These are phyloP conservation scores for Callyntrura guangdongensis DNA, from an alignment of 2,888 invertebrate species.

Conservation along the genomic window DNA sequence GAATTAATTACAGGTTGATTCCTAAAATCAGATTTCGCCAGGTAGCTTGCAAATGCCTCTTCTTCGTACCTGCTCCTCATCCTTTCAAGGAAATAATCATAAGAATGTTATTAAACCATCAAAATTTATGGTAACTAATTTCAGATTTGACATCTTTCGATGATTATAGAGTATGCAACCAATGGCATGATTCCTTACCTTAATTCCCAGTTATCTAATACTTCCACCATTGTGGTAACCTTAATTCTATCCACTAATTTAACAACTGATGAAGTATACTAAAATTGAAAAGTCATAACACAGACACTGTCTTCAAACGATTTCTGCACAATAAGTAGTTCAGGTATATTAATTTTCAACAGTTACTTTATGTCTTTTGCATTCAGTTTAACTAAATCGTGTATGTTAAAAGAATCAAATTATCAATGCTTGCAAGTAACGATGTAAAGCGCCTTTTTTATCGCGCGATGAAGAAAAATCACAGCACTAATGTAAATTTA, in stretches of 20 bases:
- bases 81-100: constrained; percentile 42
- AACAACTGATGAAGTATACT: no score
- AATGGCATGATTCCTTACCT: constrained; percentile 43
- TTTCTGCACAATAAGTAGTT: no score
- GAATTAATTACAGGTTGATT: constrained; percentile 68
- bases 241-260: no score
- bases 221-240: constrained; percentile 54
- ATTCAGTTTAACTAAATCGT: no score
- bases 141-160: not conserved
- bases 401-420: no score
- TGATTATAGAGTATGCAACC: not conserved
- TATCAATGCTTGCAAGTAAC: no score
- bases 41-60: constrained; percentile 62
- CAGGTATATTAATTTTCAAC: no score
- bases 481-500: no score
- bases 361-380: no score
- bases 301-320: no score
- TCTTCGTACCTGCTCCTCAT: constrained; percentile 82
- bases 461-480: no score
- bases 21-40: constrained; percentile 62
- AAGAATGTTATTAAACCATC: not conserved
- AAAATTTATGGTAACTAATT: not conserved
- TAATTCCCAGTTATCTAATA: constrained; percentile 64
- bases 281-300: not conserved
- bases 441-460: no score